Conservation (phyloP, 2,113 vertebrate genomes). For the Micronycteris hirsuta region DNA sequence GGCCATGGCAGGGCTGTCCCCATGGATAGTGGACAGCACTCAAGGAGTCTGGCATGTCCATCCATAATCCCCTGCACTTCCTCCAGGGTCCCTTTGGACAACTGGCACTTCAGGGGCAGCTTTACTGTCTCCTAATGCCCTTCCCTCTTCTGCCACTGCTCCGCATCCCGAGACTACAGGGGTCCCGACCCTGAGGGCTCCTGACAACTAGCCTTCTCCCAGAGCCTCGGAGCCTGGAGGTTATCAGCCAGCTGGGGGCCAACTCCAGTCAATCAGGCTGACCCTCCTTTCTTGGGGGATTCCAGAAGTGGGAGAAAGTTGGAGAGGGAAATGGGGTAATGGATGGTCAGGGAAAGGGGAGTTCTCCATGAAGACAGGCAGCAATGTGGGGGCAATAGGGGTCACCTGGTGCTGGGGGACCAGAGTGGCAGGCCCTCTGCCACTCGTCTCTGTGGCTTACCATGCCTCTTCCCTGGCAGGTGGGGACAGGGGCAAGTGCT, state of each 20-base stretch:
- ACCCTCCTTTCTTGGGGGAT: neutral
- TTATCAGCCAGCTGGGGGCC: neutral
- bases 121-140: neutral
- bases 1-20: constrained; percentile 3
- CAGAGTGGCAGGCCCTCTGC: neutral
- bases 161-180: neutral
- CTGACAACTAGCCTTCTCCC: neutral
- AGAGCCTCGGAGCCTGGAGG: neutral
- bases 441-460: neutral
- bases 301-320: neutral
- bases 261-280: neutral
- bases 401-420: neutral
- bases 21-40: neutral
- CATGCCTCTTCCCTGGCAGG: neutral
- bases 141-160: neutral
- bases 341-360: no score
- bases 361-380: neutral
- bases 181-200: neutral
- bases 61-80: neutral
- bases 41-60: neutral
- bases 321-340: neutral
- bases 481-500: neutral
- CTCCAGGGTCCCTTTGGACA: neutral
- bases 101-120: neutral
- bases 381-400: neutral